Conservation (phyloP, 2,113 vertebrate genomes). For the Noctilio leporinus region DNA sequence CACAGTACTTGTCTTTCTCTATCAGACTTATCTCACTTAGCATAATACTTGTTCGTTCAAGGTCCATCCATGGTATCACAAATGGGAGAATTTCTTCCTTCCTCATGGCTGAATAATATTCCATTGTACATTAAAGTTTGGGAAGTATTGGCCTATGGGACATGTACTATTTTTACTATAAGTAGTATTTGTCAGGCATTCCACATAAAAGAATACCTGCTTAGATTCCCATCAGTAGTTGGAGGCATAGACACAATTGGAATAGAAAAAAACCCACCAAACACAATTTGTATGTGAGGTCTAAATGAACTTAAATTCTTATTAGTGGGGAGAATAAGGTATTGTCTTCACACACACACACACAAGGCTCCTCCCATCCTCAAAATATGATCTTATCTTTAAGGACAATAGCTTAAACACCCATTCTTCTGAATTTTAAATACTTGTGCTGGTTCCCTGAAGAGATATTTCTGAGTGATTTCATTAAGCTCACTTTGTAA, state of each 20-base stretch:
- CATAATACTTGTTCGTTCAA: not conserved
- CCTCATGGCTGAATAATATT: not conserved
- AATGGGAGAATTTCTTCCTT: not conserved
- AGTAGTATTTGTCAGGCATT: not conserved
- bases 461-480: not conserved
- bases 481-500: slow-evolving; percentile 21
- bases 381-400: slow-evolving; percentile 31
- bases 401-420: slow-evolving; percentile 15
- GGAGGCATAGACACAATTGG: not conserved
- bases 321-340: slow-evolving; percentile 8
- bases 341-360: not conserved
- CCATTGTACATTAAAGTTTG: not conserved
- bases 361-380: not conserved
- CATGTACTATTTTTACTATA: not conserved
- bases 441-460: slow-evolving; percentile 7
- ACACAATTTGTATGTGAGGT: slow-evolving; percentile 10
- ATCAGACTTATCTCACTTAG: not conserved
- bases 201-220: slow-evolving; percentile 35
- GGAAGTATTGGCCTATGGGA: not conserved
- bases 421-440: slow-evolving; percentile 44
- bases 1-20: not conserved
- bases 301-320: slow-evolving; percentile 35
- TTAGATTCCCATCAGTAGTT: slow-evolving; percentile 54
- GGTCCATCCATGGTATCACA: not conserved
- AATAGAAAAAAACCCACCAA: not conserved